Evolutionary conservation across 2,888 invertebrate species (phyloP), one percentile per base, ranked within the genome.

Genomic region (Himalopsyche tibetana): DNA sequence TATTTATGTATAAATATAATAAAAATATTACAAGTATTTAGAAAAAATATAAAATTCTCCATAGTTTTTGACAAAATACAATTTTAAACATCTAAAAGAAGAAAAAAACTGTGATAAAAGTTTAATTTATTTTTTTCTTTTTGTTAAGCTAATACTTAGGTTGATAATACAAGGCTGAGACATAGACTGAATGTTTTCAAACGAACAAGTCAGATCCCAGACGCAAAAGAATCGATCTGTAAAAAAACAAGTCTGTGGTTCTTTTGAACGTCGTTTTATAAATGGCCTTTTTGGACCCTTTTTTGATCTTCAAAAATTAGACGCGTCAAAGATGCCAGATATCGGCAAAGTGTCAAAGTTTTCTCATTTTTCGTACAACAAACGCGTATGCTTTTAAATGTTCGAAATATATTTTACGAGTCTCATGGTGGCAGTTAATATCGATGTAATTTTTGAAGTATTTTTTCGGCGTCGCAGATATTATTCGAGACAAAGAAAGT

Each of bases 231-330:
- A 63, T 63, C 19, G 63, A 63, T 63, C 28, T 63, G 63, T 19
- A 63, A 63, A 63, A 63, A 63, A 63, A n/a, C 6, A 9, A 63
- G 63, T 63, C 63, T 63, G 63, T 19, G 63, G 63, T 63, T 63
- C 63, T 63, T 63, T 63, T 19, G 63, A 63, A 63, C 63, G 63
- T 19, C n/a, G 19, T 63, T 51, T 63, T 63, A 63, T 63, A 63
- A 63, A 63, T 63, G 63, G 15, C 63, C 63, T 19, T 19, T 19
- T 63, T 63, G 19, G 63, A 63, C 28, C 63, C 19, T 63, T 63
- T 56, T 63, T 63, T 63, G 19, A 63, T 63, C 63, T 63, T 63
- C 63, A 63, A 63, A 63, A 63, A 63, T 63, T 63, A 63, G 63
- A 63, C 63, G 28, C n/a, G 63, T 63, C 63, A 63, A 63, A 63